A percentile compares a stretch with the other conserved stretches of the same genome.
phyloP scores from a whole-genome alignment of 2,797 vertebrate genomes.

The Eutrigla gurnardus region DNA sequence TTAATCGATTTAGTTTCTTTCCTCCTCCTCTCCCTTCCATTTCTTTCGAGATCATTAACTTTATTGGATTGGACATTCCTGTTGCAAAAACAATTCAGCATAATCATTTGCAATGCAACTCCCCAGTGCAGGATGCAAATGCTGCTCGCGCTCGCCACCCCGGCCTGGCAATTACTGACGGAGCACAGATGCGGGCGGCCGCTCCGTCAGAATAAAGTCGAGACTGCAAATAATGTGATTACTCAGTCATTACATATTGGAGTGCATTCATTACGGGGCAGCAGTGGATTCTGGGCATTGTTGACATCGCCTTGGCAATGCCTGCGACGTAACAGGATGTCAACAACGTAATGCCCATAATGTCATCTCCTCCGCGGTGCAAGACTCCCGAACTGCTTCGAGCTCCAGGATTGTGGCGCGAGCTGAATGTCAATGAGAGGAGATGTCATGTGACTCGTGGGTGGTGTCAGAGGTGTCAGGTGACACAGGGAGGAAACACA shows the following conservation, averaged over 20 bases:
- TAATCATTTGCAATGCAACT: constrained; percentile 80
- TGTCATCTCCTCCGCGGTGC: constrained; percentile 57
- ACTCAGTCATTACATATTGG: constrained; percentile 82
- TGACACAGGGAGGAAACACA: neutral
- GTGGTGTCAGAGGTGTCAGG: constrained; percentile 21
- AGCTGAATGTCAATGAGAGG: constrained; percentile 64
- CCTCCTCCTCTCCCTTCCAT: constrained; percentile 32
- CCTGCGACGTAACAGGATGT: constrained; percentile 68
- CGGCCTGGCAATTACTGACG: constrained; percentile 78
- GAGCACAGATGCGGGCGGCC: constrained; percentile 78
- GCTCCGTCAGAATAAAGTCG: constrained; percentile 75
- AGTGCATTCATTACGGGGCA: constrained; percentile 79
- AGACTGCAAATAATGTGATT: constrained; percentile 84
- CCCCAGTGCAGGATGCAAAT: constrained; percentile 80
- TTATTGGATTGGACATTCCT: constrained; percentile 84
- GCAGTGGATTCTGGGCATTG: constrained; percentile 76
- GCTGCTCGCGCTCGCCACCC: constrained; percentile 53
- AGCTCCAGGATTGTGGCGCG: constrained; percentile 50
- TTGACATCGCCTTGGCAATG: constrained; percentile 76
- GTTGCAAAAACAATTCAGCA: constrained; percentile 85
- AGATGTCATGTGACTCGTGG: constrained; percentile 5
- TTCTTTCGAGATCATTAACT: constrained; percentile 86
- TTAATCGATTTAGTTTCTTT: constrained; percentile 73
- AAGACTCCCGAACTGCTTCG: constrained; percentile 57
- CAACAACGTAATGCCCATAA: constrained; percentile 69